phyloP scores from a whole-genome alignment of 1,140 invertebrate genomes.

The Sitobion miscanthi region DNA sequence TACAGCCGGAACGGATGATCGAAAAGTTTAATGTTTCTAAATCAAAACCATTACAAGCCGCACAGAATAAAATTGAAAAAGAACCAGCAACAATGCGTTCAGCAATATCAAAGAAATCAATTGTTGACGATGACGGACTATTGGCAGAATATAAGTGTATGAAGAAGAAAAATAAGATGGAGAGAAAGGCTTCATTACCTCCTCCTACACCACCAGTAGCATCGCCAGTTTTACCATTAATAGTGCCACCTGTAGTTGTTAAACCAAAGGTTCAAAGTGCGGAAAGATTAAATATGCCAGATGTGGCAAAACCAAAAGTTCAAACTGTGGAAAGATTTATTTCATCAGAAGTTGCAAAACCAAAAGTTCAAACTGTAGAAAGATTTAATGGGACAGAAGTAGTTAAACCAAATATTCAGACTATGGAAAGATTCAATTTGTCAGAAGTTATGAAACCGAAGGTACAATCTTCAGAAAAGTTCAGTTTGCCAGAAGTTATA shows the following conservation, averaged over 20 bases:
- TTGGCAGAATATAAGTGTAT: slow-evolving; percentile 42
- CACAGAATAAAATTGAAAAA: slow-evolving; percentile 45
- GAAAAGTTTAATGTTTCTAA: slow-evolving; percentile 33
- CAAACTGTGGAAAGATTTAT: slow-evolving; percentile 17
- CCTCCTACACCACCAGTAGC: background rate
- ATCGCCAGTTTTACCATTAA: background rate
- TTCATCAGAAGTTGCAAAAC: background rate
- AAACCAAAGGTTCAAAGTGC: slow-evolving; percentile 37
- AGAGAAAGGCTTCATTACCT: slow-evolving; percentile 21
- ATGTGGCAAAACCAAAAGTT: background rate
- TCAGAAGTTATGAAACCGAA: background rate
- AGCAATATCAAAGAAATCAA: slow-evolving; percentile 20
- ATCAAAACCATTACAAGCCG: slow-evolving; percentile 12
- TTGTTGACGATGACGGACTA: slow-evolving; percentile 45
- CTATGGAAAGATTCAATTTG: background rate
- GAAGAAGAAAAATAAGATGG: slow-evolving; percentile 45
- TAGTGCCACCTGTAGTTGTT: background rate
- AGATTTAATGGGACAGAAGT: background rate
- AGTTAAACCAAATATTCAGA: slow-evolving; percentile 6
- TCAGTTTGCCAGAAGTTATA: background rate
- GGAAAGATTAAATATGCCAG: slow-evolving; percentile 4
- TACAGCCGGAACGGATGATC: background rate
- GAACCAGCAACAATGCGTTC: background rate
- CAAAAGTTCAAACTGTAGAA: background rate
- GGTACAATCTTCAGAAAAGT: background rate